Base-by-base conservation (phyloP, 2,113 vertebrate genomes). In the Aramus guarauna region DNA sequence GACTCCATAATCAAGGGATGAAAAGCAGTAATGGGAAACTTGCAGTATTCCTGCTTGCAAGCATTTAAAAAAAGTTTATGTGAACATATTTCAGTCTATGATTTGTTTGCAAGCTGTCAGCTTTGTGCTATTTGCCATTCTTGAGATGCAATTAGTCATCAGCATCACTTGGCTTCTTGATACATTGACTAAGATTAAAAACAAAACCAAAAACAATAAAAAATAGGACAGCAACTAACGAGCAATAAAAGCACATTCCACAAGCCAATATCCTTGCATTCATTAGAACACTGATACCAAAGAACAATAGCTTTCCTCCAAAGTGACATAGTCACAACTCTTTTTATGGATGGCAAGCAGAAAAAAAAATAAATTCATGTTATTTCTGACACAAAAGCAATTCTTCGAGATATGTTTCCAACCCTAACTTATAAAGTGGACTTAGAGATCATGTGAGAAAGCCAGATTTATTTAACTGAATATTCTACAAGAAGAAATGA, bases 391-490 rank as follows among this genome's bases (percentile, higher is more conserved):
- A 52, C 9, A 45, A 79, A 69, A 85, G 15, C 58, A 82, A 43
- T 81, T 36, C 39, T 71, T 88, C 50, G 67, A 52, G 30, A 75
- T 21, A 12, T 4, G 2, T 88, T 97, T 83, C 55, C 37, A 66
- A 14, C 24, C 32, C 32, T n/a, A 67, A 69, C 27, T 39, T 60
- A 43, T 13, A 82, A 90, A 89, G 72, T 16, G 2, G 20, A 64
- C 60, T 69, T 74, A 15, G 15, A 62, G 26, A 80, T 50, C 30
- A 50, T 37, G 50, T 55, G 41, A 79, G 32, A 79, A 83, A 66
- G 24, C 8, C 83, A 88, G 20, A 88, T 84, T 92, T 90, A 43
- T 92, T 94, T 84, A 94, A 87, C 64, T 90, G 91, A 91, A 71
- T 75, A 81, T 69, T 76, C 23, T 60, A 53, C 83, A 76, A 62